Evolutionary conservation across 2,113 vertebrate genomes (phyloP).

Genomic region (Heteronetta atricapilla): DNA sequence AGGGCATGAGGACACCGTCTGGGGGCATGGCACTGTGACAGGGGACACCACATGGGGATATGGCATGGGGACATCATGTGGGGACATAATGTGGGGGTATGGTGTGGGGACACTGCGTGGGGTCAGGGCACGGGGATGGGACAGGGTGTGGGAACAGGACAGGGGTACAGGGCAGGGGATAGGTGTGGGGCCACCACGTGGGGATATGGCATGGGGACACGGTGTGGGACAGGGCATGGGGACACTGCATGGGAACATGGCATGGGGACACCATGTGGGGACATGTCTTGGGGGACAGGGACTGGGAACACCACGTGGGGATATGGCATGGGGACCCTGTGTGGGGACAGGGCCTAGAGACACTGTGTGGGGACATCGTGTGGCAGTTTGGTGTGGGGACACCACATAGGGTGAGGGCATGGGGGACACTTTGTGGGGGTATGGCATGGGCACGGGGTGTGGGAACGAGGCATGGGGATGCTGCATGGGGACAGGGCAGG

Average conservation of each 20-base stretch:
- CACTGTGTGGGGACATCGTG: no score
- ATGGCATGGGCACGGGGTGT: no score
- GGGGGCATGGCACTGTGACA: not conserved
- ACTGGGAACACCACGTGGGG: not conserved
- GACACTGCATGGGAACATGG: not conserved
- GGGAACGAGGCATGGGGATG: not conserved
- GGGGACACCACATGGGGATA: not conserved
- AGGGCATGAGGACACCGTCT: no score
- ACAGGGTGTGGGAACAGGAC: no score
- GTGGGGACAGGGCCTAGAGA: no score
- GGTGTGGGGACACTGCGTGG: not conserved
- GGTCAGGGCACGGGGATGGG: not conserved
- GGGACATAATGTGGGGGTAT: not conserved
- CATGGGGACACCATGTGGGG: not conserved
- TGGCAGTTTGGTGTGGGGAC: no score
- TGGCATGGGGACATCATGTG: not conserved
- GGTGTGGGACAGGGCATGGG: not conserved
- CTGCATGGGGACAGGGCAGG: not conserved
- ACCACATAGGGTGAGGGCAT: no score
- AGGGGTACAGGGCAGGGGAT: not conserved
- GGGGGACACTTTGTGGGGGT: no score
- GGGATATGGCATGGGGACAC: fast-evolving
- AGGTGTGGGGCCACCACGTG: not conserved
- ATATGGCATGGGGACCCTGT: no score
- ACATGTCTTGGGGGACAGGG: no score